These are phyloP conservation scores for Megalonaias nervosa DNA, from an alignment of 1,140 invertebrate genomes.

Conservation along the genomic window DNA sequence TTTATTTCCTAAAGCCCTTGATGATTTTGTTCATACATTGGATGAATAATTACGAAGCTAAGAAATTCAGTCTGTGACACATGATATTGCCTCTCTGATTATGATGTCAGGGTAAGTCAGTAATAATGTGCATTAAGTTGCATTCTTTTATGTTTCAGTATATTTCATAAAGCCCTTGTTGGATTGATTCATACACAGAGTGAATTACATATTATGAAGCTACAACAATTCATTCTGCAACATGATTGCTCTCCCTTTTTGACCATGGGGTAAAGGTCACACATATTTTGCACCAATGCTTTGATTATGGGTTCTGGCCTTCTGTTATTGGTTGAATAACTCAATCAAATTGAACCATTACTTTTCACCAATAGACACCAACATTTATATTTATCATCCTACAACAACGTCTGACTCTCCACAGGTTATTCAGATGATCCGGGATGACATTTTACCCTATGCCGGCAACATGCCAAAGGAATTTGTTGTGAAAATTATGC, in stretches of 20 bases:
- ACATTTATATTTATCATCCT: not conserved
- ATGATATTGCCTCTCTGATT: too few relatives aligned
- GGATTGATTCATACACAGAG: not conserved
- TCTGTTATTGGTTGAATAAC: not conserved
- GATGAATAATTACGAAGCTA: too few relatives aligned
- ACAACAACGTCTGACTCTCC: conserved; percentile 24
- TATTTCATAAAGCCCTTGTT: too few relatives aligned
- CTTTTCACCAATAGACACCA: not conserved
- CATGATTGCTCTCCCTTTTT: too few relatives aligned
- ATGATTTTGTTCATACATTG: too few relatives aligned
- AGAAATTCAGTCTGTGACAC: too few relatives aligned
- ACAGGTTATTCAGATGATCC: conserved; percentile 87
- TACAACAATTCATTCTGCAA: too few relatives aligned
- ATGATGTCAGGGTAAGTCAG: too few relatives aligned
- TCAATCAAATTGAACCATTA: not conserved
- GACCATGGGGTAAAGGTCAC: not conserved
- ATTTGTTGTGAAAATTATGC: conserved; percentile 89
- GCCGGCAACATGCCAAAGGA: conserved; percentile 85
- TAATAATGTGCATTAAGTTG: too few relatives aligned
- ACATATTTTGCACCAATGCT: not conserved
- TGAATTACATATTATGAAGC: not conserved
- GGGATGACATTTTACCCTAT: conserved; percentile 89
- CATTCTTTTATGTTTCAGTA: too few relatives aligned
- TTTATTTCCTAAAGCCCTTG: too few relatives aligned
- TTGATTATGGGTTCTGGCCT: not conserved